These are phyloP conservation scores for Shinisaurus crocodilurus DNA, from an alignment of 2,113 vertebrate genomes.

Conservation along the genomic window DNA sequence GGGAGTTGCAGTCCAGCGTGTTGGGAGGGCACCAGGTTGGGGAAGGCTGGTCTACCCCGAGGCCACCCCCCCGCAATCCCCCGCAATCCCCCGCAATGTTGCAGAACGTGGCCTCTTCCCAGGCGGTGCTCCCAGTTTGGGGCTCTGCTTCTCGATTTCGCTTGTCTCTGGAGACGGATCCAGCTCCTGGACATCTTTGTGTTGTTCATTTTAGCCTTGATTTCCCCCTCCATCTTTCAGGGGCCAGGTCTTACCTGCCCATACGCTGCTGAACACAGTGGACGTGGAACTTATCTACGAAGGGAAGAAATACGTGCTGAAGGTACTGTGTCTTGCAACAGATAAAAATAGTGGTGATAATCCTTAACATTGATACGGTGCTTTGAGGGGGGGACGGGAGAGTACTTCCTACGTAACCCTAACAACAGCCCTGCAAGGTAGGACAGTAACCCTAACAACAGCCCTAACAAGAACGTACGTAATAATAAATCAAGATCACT, in stretches of 20 bases:
- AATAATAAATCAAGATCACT: no score
- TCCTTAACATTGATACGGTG: background rate
- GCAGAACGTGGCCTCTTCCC: no score
- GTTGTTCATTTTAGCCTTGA: background rate
- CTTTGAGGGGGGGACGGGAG: background rate
- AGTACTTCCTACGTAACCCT: background rate
- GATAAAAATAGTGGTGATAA: background rate
- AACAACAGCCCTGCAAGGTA: background rate
- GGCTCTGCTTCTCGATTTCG: no score
- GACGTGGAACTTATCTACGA: constrained; percentile 97
- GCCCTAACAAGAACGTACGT: no score
- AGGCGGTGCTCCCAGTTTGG: no score
- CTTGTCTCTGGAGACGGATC: no score
- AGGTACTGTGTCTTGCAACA: constrained; percentile 68
- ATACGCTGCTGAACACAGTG: constrained; percentile 95
- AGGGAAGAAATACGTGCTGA: constrained; percentile 92
- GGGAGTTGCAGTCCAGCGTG: no score
- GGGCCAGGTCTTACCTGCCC: constrained; percentile 95
- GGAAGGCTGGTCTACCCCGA: no score
- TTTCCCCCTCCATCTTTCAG: constrained; percentile 71
- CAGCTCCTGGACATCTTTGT: background rate
- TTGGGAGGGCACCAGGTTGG: no score
- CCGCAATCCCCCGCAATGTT: no score
- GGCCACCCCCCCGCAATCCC: no score
- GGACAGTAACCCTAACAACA: background rate